Conservation (phyloP, 2,888 invertebrate species). For the Dinocampus coccinellae region DNA sequence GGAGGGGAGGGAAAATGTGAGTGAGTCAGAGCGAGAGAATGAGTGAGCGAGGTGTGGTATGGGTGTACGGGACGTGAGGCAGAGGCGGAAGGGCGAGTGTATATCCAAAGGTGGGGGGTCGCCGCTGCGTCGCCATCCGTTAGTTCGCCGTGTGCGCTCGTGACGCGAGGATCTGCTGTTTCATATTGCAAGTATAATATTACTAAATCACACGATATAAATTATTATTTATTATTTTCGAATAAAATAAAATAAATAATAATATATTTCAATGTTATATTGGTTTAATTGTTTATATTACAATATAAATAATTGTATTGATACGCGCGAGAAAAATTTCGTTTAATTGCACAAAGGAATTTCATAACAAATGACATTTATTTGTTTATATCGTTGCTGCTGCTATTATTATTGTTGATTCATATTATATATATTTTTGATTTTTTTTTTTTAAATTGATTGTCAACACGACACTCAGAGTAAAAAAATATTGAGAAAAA, state of each 20-base stretch:
- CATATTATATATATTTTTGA: too few species aligned
- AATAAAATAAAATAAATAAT: background rate
- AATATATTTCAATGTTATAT: background rate
- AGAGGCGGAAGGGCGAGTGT: conserved; percentile 38
- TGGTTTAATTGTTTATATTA: background rate
- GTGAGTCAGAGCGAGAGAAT: conserved; percentile 47
- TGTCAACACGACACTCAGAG: too few species aligned
- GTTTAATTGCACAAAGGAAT: too few species aligned
- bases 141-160: conserved; percentile 88
- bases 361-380: too few species aligned
- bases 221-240: background rate
- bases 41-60: conserved; percentile 51
- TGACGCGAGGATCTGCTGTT: conserved; percentile 79
- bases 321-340: too few species aligned
- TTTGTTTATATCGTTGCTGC: too few species aligned
- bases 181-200: conserved; percentile 1
- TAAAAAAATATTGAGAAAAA: too few species aligned
- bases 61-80: background rate
- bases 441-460: too few species aligned
- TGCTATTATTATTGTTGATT: too few species aligned
- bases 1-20: conserved; percentile 38
- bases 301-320: too few species aligned
- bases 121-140: conserved; percentile 69
- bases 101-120: conserved; percentile 54
- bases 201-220: background rate